Evolutionary conservation across 2,888 invertebrate species (phyloP), one percentile per base, ranked within the genome.

Genomic region (Sabellastarte sp.): DNA sequence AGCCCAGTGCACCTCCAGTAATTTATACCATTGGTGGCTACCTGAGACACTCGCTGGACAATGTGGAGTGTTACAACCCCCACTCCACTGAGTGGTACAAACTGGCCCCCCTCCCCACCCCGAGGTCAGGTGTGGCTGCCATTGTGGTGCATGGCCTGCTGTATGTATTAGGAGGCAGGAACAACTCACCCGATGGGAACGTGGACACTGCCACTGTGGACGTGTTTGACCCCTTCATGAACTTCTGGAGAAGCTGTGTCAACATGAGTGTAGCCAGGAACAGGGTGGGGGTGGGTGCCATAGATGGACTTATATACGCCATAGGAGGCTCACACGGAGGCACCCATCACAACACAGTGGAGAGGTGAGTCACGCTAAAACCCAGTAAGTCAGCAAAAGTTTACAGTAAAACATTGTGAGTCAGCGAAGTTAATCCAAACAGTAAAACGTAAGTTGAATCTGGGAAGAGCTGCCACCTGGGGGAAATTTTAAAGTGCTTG

Each of bases 11-110:
- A 32, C 93, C 93, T 0, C 88, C 93, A 63, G 90, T 95, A 70
- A 93, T 95, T 71, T 95, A 93, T 84, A 90, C 94, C 52, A 93
- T 93, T 15, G 95, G 95, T 20, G 95, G 95, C 0, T 95, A 94
- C 84, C 89, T 90, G 72, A 87, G 91, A 65, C 91, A 93, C 80
- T 94, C 94, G 0, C 86, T 95, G 66, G 93, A 93, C 81, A 88
- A 91, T 67, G 86, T 95, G 76, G 95, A 95, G 82, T 93, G 93
- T 0, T 95, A 90, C 82, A 93, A 93, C 83, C 89, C 92, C 20
- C 91, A 92, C 75, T 32, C 93, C 75, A 90, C 89, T 81, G 89
- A 89, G 53, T 95, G 95, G 95, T 88, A 88, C 53, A 88, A 90
- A 60, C 86, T 95, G 68, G 90, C 93, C 1, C 89, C 90, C 76